Evolutionary conservation across 2,797 vertebrate genomes (phyloP), one percentile per base, ranked within the genome.

Genomic region (Acanthis flammea): DNA sequence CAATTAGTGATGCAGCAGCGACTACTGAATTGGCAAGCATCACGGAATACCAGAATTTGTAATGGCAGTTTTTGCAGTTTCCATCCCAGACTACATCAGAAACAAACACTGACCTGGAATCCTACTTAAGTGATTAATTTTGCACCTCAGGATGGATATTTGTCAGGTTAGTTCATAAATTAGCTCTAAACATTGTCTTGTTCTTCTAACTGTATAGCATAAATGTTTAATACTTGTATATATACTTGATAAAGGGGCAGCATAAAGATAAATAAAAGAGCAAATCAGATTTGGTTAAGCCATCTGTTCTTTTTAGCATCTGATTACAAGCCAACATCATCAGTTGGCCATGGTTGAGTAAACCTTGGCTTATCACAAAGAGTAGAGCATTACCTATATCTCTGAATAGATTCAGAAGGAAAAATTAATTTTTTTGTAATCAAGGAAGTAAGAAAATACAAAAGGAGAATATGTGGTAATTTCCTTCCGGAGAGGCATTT

Each of bases 221-320:
- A 84, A 87, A 88, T 92, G 73, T 90, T 92, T 89, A 65, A 51
- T 90, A 80, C 74, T 93, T 83, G 54, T 68, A 68, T 93, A 28
- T 60, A 7, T 60, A 10, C 35, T 39, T 39, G 90, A 87, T 83
- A 92, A 94, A 89, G 51, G 71, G 44, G 55, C 45, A 95, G 66
- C 79, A 51, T 93, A 94, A 95, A 51, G 93, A 94, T 97, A 96
- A 96, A 97, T 92, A 86, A 97, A 96, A 94, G 16, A 96, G 62
- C 83, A 97, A 96, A 97, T 97, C 94, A 95, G 94, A 96, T 97
- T 96, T 94, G 74, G 54, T 92, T 95, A 93, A 92, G 90, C 96
- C 97, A 97, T 97, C 97, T 98, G 96, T 80, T 96, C 93, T 91
- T 90, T 97, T 89, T 74, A 42, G 94, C 80, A 83, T 90, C 86